Percentiles rank a stretch among this genome's conserved stretches.
phyloP scores from a whole-genome alignment of 2,797 vertebrate species.

The Carduelis carduelis region DNA sequence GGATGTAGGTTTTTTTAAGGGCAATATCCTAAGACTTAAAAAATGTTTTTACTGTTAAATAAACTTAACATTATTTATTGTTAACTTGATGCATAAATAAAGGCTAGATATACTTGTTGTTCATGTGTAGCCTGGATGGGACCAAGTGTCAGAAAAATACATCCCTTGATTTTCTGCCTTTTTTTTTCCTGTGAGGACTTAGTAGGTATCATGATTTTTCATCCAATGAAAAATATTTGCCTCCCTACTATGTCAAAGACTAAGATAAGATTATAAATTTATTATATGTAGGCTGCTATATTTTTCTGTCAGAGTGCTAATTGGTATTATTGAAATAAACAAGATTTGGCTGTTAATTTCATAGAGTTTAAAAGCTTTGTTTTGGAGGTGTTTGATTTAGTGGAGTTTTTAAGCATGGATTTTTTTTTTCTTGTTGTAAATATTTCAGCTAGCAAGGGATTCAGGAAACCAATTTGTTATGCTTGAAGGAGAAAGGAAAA shows the following conservation, averaged over 20 bases:
- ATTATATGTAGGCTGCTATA: background rate
- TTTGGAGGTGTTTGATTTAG: background rate
- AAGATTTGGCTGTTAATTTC: background rate
- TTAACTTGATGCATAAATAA: background rate
- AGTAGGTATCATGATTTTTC: background rate
- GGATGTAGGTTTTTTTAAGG: background rate
- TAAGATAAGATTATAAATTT: background rate
- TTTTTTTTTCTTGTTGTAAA: conserved; percentile 23
- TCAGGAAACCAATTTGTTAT: conserved; percentile 76
- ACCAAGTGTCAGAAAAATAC: background rate
- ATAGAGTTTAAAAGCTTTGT: background rate
- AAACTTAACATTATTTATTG: background rate
- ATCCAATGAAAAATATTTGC: background rate
- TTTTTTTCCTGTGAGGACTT: background rate
- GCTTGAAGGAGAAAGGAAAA: conserved; percentile 81
- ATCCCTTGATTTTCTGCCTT: background rate
- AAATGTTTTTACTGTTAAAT: background rate
- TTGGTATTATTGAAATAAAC: background rate
- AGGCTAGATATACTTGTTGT: background rate
- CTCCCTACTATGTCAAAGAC: rapidly evolving
- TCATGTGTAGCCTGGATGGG: background rate
- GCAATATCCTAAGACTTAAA: background rate
- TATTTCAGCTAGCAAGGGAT: conserved; percentile 79
- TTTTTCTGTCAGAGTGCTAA: background rate
- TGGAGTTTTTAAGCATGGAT: background rate